Evolutionary conservation across 2,797 vertebrate genomes (phyloP), one percentile per base, ranked within the genome.

Genomic region (Erpetoichthys calabaricus): DNA sequence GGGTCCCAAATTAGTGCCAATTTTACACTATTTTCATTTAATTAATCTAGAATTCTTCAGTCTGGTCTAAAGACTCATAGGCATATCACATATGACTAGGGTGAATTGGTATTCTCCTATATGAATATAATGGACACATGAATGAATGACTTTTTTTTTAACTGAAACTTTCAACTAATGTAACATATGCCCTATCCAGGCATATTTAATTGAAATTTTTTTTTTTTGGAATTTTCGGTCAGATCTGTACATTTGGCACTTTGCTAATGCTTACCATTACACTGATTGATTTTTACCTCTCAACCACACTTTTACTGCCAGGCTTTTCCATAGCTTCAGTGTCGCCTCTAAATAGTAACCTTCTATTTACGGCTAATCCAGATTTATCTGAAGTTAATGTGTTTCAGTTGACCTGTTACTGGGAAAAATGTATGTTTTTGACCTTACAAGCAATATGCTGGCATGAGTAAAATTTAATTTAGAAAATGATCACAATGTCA

Each of bases 261-360:
- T 85, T 80, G 83, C 86, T 89, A 90, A 92, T 89, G 86, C 78
- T 79, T 78, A 77, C 89, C 90, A 91, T 91, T 91, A 90, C 71
- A 63, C 69, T 91, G 88, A 92, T 91, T 88, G 86, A 90, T 84
- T 77, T 79, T 44, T 66, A 60, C 70, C 45, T 66, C 67, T 73
- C 63, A 76, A 76, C 76, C 76, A 68, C 66, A 61, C 7, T 43
- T 44, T 47, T 3, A 1, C 5, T 7, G 7, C 5, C n/a, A 55
- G 45, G 41, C 25, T 45, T 9, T 8, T 51, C 70, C 62, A 63
- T 67, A 71, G 63, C 68, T 70, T 68, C 73, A 73, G 80, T 83
- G 73, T 80, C 73, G 25, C 25, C 81, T 77, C 84, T 84, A 82
- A 86, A 86, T 84, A 84, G 82, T 81, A 76, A 68, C 68, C 49